Conservation (phyloP, 2,113 vertebrate genomes). For the Callorhinus ursinus region DNA sequence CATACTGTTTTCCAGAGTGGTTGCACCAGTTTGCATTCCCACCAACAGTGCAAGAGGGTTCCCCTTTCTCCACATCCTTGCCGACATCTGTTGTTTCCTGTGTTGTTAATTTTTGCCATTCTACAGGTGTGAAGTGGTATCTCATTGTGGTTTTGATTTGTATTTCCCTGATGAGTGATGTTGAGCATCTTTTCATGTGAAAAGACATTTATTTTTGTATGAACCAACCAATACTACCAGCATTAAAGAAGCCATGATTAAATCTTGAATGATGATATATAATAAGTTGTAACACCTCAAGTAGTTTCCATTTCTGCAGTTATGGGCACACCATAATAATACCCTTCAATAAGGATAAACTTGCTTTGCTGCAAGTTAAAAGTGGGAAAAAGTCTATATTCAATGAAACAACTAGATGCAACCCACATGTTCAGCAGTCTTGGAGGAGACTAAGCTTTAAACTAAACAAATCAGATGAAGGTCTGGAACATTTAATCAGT, state of each 20-base stretch:
- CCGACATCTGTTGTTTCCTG: not conserved
- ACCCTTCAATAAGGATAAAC: not conserved
- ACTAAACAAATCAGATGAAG: not conserved
- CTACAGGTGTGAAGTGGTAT: not conserved
- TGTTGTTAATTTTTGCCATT: not conserved
- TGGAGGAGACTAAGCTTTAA: constrained; percentile 30
- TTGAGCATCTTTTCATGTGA: not conserved
- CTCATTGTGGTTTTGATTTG: not conserved
- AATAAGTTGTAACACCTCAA: constrained; percentile 11
- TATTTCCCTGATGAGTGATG: not conserved
- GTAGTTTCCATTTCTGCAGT: not conserved
- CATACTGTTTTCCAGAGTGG: not conserved
- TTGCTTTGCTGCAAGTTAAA: not conserved
- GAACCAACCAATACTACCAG: not conserved
- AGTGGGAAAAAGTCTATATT: not conserved
- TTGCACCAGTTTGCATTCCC: not conserved
- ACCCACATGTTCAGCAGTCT: not conserved
- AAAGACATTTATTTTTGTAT: not conserved
- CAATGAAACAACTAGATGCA: not conserved
- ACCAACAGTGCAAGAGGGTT: not conserved
- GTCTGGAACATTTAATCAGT: constrained; percentile 40
- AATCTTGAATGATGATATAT: not conserved
- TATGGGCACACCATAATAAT: not conserved
- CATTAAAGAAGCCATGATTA: not conserved
- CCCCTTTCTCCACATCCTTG: not conserved